A percentile compares a stretch with the other conserved stretches of the same genome.
These are phyloP conservation scores for Orthosia cruda DNA, from an alignment of 2,888 invertebrate genomes.

Conservation along the genomic window DNA sequence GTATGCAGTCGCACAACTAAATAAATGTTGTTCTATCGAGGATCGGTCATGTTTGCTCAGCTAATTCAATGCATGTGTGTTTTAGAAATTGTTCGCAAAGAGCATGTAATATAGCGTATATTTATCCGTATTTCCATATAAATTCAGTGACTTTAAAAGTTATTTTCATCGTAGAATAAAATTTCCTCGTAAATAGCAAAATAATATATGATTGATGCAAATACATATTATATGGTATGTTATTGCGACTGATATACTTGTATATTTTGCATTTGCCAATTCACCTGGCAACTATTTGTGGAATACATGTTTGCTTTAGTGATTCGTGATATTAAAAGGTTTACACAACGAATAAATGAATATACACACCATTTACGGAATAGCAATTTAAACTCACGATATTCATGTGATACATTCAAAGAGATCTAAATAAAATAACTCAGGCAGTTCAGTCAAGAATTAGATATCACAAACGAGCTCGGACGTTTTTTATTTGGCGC, in stretches of 20 bases:
- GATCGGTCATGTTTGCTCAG: constrained; percentile 14
- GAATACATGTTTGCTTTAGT: constrained; percentile 1
- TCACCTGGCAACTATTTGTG: neutral
- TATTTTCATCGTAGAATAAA: neutral
- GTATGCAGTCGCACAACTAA: constrained; percentile 10
- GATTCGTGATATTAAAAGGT: neutral
- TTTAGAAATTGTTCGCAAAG: constrained; percentile 15
- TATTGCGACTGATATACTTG: neutral
- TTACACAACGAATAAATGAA: neutral
- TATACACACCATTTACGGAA: neutral
- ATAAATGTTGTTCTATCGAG: constrained; percentile 26
- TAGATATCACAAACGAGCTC: constrained; percentile 47
- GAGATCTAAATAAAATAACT: constrained; percentile 29
- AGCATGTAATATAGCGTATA: neutral
- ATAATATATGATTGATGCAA: too few species aligned
- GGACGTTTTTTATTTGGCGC: constrained; percentile 57
- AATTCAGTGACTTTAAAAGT: constrained; percentile 1
- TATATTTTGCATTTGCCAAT: neutral
- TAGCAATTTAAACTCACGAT: neutral
- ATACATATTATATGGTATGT: neutral
- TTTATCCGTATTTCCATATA: constrained; percentile 14
- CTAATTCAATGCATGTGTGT: constrained; percentile 24
- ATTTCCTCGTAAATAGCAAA: too few species aligned
- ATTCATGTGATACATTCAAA: neutral
- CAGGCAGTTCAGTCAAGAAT: constrained; percentile 41